A percentile compares a stretch with the other conserved stretches of the same genome.
These are phyloP conservation scores for Phaetusa simplex DNA, from an alignment of 2,113 vertebrate genomes.

Conservation along the genomic window DNA sequence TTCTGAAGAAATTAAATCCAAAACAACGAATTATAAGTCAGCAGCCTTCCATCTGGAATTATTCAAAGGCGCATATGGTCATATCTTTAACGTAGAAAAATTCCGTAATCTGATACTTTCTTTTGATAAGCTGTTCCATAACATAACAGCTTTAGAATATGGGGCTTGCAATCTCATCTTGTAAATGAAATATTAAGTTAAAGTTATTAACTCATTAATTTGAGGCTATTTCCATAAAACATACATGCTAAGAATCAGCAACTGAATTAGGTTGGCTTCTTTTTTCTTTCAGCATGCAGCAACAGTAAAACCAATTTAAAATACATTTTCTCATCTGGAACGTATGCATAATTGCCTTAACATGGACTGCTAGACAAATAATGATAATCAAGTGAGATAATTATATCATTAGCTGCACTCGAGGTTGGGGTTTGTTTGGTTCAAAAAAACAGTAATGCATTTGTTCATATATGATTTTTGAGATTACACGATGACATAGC, in stretches of 20 bases:
- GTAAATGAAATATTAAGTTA: neutral
- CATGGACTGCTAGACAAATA: neutral
- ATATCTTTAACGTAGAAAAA: constrained; percentile 43
- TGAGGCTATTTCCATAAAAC: neutral
- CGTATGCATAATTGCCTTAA: neutral
- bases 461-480: neutral
- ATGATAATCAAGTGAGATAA: neutral
- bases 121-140: constrained; percentile 15
- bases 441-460: neutral
- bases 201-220: neutral
- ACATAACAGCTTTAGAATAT: neutral
- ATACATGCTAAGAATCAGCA: neutral
- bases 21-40: constrained; percentile 27
- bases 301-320: neutral
- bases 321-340: neutral
- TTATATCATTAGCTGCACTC: neutral
- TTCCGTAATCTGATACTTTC: constrained; percentile 55
- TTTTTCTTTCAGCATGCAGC: neutral
- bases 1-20: constrained; percentile 56
- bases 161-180: neutral
- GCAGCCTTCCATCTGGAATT: constrained; percentile 74
- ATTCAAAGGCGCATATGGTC: constrained; percentile 62
- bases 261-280: neutral
- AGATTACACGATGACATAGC: neutral
- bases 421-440: neutral